phyloP scores from a whole-genome alignment of 2,888 invertebrate genomes.

The Synanthedon myopaeformis region DNA sequence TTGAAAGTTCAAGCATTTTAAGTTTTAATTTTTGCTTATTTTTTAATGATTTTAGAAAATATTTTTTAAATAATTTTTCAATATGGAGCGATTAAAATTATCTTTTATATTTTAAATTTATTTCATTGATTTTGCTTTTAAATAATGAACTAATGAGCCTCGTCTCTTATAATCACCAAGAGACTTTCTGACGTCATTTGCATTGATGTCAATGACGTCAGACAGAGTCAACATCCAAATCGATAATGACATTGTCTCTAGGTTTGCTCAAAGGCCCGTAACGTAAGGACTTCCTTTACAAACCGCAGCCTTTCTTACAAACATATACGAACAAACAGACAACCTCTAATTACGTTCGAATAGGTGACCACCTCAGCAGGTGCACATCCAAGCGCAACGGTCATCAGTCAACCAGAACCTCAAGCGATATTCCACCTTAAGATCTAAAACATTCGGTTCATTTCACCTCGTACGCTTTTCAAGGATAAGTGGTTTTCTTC shows the following conservation, averaged over 20 bases:
- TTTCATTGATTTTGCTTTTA: too few relatives aligned
- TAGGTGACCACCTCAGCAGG: constrained; percentile 61
- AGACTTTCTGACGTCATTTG: too few relatives aligned
- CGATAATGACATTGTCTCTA: not conserved
- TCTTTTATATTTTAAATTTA: too few relatives aligned
- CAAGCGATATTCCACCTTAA: constrained; percentile 9
- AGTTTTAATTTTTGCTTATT: too few relatives aligned
- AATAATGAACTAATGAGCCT: too few relatives aligned
- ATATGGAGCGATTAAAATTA: too few relatives aligned
- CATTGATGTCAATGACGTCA: too few relatives aligned
- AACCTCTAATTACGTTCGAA: constrained; percentile 62
- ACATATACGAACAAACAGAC: constrained; percentile 2
- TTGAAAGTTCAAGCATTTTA: too few relatives aligned
- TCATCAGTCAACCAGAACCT: constrained; percentile 41
- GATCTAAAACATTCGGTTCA: constrained; percentile 7
- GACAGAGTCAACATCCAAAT: too few relatives aligned
- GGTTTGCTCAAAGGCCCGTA: not conserved
- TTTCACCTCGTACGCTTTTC: constrained; percentile 14
- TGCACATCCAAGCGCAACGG: constrained; percentile 50
- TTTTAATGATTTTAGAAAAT: too few relatives aligned
- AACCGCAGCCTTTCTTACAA: constrained; percentile 49
- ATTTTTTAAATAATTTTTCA: too few relatives aligned
- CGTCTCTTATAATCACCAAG: too few relatives aligned
- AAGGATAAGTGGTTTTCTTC: constrained; percentile 29
- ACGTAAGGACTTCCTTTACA: constrained; percentile 40